These are phyloP conservation scores for Oophaga pumilio DNA, from an alignment of 2,113 vertebrate genomes.

Conservation along the genomic window DNA sequence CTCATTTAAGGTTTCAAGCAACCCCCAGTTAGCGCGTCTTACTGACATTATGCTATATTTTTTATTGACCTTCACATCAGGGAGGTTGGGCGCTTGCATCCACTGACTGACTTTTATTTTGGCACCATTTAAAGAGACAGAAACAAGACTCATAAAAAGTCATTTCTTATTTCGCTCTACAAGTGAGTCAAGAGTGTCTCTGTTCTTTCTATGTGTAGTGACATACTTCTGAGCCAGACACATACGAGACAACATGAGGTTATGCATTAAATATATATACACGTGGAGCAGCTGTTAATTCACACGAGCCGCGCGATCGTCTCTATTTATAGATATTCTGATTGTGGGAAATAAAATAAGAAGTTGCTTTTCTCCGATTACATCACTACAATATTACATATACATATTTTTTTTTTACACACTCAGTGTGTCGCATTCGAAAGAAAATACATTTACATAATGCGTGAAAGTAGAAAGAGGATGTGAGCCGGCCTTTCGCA, in stretches of 20 bases:
- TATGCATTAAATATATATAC: slow-evolving; percentile 25
- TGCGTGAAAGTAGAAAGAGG: background rate
- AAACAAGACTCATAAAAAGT: too few species aligned
- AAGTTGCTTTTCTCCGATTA: background rate
- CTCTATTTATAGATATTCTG: slow-evolving; percentile 41
- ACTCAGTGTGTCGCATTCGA: background rate
- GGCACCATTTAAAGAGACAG: too few species aligned
- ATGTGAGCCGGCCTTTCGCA: background rate
- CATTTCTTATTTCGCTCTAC: background rate
- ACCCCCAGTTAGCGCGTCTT: too few species aligned
- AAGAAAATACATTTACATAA: slow-evolving; percentile 28
- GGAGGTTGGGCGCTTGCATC: too few species aligned
- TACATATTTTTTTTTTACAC: background rate
- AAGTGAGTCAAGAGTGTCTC: background rate
- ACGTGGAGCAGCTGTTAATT: slow-evolving; percentile 17
- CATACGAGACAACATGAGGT: slow-evolving; percentile 24
- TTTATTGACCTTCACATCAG: too few species aligned
- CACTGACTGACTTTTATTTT: too few species aligned
- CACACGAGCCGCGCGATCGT: background rate
- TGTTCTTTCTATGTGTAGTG: background rate
- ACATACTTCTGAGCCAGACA: slow-evolving; percentile 28
- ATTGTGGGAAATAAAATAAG: slow-evolving; percentile 33
- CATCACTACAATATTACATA: too few species aligned
- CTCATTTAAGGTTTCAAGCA: too few species aligned
- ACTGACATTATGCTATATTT: too few species aligned